Evolutionary conservation across 2,797 vertebrate species (phyloP), one percentile per base, ranked within the genome.

Genomic region (Poeciliopsis turneri): DNA sequence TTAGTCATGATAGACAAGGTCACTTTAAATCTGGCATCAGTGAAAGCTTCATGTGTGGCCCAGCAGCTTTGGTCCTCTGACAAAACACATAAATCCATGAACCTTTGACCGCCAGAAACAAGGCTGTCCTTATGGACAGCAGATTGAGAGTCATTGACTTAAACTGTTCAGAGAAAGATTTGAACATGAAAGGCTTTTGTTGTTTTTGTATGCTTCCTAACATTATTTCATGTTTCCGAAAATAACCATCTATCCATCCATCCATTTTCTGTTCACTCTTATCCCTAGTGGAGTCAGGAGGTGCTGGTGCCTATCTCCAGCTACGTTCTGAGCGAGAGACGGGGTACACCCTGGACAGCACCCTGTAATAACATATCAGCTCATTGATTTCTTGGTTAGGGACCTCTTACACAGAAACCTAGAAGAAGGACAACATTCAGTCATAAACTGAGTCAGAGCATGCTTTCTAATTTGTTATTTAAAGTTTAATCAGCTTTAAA

Each of bases 81-180:
- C 30, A 25, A 82, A 79, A 77, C 49, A 66, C 46, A 80, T 46
- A 80, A 72, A 55, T 36, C 68, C n/a, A 70, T 75, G 53, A 84
- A 81, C 76, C 39, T 51, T 82, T 84, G 30, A 72, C 49, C 69
- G 73, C 70, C 28, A 59, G 61, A n/a, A 74, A 75, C 55, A 86
- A 80, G 75, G 36, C 53, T 73, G 36, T 76, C 72, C 72, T 66
- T 49, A 75, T 74, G 80, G 76, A 74, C 46, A 72, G 30, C 73
- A 84, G 72, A 85, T 70, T 84, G 70, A 68, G 53, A 49, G 70
- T 55, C 49, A 46, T 82, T 78, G 81, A 33, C 55, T 77, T 49
- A 79, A 74, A 76, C 84, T 80, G 75, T 69, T 76, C 66, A 68
- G 78, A 81, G 70, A 75, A 78, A 7, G 53, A 84, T 57, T 47